These are phyloP conservation scores for Anaspis maculata DNA, from an alignment of 2,888 invertebrate species.

Conservation along the genomic window DNA sequence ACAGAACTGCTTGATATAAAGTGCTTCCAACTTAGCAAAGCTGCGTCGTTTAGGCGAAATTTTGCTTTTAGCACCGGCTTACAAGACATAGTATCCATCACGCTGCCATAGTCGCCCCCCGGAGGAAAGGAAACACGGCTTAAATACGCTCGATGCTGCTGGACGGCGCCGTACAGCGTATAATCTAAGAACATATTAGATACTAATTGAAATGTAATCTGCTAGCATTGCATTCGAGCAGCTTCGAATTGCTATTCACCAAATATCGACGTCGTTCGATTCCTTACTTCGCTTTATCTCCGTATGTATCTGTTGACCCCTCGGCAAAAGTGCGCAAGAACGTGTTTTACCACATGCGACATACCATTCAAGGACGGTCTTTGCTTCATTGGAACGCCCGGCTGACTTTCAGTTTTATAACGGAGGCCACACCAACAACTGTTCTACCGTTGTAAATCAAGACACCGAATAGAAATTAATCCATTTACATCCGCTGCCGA, in stretches of 20 bases:
- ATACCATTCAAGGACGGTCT: constrained; percentile 13
- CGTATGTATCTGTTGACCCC: too few species aligned
- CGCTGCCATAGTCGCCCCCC: constrained; percentile 2
- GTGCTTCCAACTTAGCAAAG: constrained; percentile 7
- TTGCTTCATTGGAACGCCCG: constrained; percentile 9
- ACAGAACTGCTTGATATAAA: constrained; percentile 5
- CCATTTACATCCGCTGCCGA: too few species aligned
- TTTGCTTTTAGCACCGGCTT: constrained; percentile 2
- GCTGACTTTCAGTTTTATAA: constrained; percentile 11
- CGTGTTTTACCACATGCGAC: constrained; percentile 11
- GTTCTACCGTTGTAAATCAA: too few species aligned
- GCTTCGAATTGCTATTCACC: constrained; percentile 2
- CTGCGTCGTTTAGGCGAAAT: constrained; percentile 2
- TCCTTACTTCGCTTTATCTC: constrained; percentile 2
- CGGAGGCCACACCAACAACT: too few species aligned
- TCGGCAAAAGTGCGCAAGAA: constrained; percentile 2
- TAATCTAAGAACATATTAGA: constrained; percentile 4
- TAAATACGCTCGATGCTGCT: too few species aligned
- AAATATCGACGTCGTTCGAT: neutral
- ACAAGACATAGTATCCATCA: constrained; percentile 1
- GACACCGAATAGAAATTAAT: too few species aligned
- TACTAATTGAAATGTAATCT: constrained; percentile 8
- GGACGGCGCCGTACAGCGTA: too few species aligned
- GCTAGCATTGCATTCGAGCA: constrained; percentile 3
- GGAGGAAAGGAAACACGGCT: too few species aligned